These are phyloP conservation scores for Dinoponera quadriceps DNA, from an alignment of 1,140 invertebrate genomes.

Conservation along the genomic window DNA sequence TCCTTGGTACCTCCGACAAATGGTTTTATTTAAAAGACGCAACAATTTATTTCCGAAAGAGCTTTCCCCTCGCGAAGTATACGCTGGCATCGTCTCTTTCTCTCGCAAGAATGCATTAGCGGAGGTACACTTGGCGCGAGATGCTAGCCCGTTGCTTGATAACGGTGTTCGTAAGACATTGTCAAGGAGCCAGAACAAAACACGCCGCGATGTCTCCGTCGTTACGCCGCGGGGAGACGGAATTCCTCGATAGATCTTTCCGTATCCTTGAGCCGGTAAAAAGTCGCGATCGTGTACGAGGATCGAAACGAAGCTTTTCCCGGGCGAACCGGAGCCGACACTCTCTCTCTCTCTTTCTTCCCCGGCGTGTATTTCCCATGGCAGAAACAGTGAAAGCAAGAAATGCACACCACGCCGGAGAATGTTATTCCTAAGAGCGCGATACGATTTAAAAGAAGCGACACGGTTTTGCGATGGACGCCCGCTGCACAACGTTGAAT, in stretches of 20 bases:
- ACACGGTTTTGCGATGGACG: conserved; percentile 10
- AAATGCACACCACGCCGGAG: conserved; percentile 2
- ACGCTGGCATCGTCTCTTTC: too few relatives aligned
- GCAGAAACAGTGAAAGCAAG: background rate
- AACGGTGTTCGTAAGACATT: background rate
- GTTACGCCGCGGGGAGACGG: background rate
- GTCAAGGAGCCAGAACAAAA: background rate
- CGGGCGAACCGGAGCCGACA: background rate
- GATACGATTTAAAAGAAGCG: conserved; percentile 42
- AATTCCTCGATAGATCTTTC: conserved; percentile 7
- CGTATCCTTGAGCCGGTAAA: background rate
- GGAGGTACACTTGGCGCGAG: background rate
- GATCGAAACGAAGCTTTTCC: background rate
- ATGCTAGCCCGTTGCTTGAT: too few relatives aligned
- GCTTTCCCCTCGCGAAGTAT: too few relatives aligned
- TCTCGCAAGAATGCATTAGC: too few relatives aligned
- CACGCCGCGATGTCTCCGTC: background rate
- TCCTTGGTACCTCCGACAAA: too few relatives aligned
- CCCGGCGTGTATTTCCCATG: background rate
- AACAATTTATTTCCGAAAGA: too few relatives aligned
- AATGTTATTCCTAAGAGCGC: conserved; percentile 13
- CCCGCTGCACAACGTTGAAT: conserved; percentile 14
- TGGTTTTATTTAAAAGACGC: too few relatives aligned
- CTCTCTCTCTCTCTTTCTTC: too few relatives aligned
- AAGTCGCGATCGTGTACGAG: background rate